Conservation (phyloP, 2,888 invertebrate species). For the Amphipoea lucens region DNA sequence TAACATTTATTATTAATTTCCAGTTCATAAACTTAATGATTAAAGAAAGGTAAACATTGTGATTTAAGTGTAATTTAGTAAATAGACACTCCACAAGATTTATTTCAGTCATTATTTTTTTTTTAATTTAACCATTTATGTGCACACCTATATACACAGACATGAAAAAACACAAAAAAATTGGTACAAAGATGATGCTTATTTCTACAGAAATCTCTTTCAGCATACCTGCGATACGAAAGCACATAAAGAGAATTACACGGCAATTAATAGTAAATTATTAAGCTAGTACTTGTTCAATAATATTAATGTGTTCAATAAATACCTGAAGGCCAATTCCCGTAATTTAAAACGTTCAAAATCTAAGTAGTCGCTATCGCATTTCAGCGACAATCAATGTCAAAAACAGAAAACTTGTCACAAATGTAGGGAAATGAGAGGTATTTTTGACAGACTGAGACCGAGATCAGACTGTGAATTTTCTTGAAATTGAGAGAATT, state of each 20-base stretch:
- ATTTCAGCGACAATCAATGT: too few species aligned
- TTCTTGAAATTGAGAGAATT: too few species aligned
- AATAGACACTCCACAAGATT: background rate
- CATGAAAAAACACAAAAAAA: background rate
- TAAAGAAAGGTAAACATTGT: background rate
- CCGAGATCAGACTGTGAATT: too few species aligned
- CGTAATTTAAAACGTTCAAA: too few species aligned
- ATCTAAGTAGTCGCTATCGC: too few species aligned
- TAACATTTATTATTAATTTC: background rate
- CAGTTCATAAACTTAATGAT: conserved; percentile 24
- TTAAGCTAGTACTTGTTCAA: background rate
- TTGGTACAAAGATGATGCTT: background rate
- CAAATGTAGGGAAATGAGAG: too few species aligned
- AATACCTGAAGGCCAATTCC: background rate
- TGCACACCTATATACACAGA: background rate
- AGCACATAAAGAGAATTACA: background rate
- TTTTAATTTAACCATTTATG: background rate
- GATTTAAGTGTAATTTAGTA: conserved; percentile 17
- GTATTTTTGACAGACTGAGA: too few species aligned
- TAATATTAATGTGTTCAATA: background rate
- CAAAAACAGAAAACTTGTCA: too few species aligned
- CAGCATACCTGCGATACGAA: background rate
- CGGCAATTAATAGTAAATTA: background rate
- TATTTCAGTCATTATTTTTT: background rate
- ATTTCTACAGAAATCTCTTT: background rate